Evolutionary conservation across 2,113 vertebrate genomes (phyloP).

Genomic region (Thalassoma bifasciatum): DNA sequence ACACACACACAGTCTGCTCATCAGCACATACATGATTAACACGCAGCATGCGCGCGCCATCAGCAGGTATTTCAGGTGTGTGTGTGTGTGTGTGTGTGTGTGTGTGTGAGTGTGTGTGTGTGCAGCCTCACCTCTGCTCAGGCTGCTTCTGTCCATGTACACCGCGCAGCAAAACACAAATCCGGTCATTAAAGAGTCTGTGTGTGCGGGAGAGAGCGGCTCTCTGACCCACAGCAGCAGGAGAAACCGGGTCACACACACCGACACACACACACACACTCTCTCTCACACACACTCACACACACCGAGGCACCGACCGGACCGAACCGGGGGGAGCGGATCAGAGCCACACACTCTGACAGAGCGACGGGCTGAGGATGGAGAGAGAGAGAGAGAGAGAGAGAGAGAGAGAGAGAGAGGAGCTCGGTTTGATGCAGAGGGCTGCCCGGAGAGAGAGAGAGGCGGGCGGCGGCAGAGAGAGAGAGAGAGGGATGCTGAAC

Average conservation of each 20-base stretch:
- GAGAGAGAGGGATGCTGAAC: constrained; percentile 23
- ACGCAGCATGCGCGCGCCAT: too few relatives aligned
- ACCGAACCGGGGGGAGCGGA: constrained; percentile 1
- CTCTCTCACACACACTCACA: neutral
- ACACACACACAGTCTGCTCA: neutral
- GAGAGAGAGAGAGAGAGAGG: constrained; percentile 55
- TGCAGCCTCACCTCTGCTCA: constrained; percentile 80
- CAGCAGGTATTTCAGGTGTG: too few relatives aligned
- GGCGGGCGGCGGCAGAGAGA: constrained; percentile 45
- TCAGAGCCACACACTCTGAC: constrained; percentile 4
- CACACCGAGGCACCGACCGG: neutral
- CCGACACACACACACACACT: constrained; percentile 8
- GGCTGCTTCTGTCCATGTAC: constrained; percentile 88
- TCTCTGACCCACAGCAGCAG: constrained; percentile 77
- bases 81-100: too few relatives aligned
- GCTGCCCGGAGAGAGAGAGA: constrained; percentile 61
- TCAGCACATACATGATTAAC: neutral
- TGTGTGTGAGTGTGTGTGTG: neutral
- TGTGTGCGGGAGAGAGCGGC: constrained; percentile 73
- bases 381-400: constrained; percentile 2
- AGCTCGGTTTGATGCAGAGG: constrained; percentile 52
- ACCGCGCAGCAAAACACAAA: constrained; percentile 87
- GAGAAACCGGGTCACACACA: constrained; percentile 53
- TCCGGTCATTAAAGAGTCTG: constrained; percentile 85
- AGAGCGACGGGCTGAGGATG: constrained; percentile 33